Evolutionary conservation across 1,140 invertebrate species (phyloP), one percentile per base, ranked within the genome.

Genomic region (Thaumetopoea pityocampa): DNA sequence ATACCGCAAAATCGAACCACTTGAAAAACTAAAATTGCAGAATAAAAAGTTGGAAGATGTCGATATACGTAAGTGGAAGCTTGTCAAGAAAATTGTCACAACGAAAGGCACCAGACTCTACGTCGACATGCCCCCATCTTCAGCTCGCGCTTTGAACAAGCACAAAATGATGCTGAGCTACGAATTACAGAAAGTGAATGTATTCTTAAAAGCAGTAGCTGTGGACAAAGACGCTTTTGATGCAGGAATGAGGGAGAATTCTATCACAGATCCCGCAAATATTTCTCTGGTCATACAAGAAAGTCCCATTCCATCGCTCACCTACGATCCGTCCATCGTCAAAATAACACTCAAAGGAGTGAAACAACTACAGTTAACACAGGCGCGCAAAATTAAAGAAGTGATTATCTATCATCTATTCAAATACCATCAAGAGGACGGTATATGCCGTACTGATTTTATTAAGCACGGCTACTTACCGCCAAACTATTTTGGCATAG

Each of bases 171-270:
- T 48, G 42, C 42, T 84, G 4, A 80, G 74, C 30, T 84, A 80
- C 37, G 79, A 84, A 40, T 50, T 84, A 14, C 72, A 76, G 15
- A 76, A 84, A 51, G 80, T 84, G 3, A 71, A 52, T 34, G 80
- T 81, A 1, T 74, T 68, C 28, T 27, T 78, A 1, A 81, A 72
- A 56, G 62, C 74, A 0, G 56, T 65, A 2, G 80, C 80, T 3
- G 60, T 84, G 1, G 77, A 84, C 35, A 81, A 78, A 29, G 48
- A 76, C 17, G 66, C 65, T 5, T 84, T 84, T 46, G 77, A 81
- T 11, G 54, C 62, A 3, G 74, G 77, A 3, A 28, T 84, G 2
- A 53, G 59, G 7, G 70, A 70, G 16, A 4, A 10, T 0, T 74
- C 70, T 1, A 16, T 65, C 7, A 18, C 19, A 0, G 20, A 51